A percentile compares a stretch with the other conserved stretches of the same genome.
phyloP scores from a whole-genome alignment of 2,113 vertebrate genomes.

The Myocastor coypus region DNA sequence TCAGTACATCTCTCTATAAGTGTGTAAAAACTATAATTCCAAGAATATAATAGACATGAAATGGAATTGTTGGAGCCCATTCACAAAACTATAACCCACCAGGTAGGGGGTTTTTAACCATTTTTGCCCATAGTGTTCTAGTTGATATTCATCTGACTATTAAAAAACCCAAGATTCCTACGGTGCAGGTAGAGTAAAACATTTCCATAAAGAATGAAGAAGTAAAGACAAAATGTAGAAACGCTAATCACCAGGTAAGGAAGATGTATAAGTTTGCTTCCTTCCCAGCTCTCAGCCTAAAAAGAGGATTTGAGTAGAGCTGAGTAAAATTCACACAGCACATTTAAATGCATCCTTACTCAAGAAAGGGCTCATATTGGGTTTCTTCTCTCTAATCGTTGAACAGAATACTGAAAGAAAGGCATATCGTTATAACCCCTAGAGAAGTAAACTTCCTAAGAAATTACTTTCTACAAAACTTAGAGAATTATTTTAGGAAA shows the following conservation, averaged over 20 bases:
- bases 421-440: slow-evolving; percentile 1
- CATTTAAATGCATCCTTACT: neutral
- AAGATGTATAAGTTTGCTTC: neutral
- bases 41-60: slow-evolving; percentile 17
- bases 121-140: neutral
- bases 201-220: neutral
- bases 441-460: slow-evolving; percentile 14
- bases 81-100: slow-evolving; percentile 16
- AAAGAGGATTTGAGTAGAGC: neutral
- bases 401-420: slow-evolving; percentile 5
- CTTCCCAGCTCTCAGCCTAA: neutral
- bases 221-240: slow-evolving; percentile 2
- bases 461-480: slow-evolving; percentile 58
- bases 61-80: neutral
- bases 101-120: neutral
- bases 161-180: neutral
- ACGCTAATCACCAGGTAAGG: neutral
- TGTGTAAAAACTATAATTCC: neutral
- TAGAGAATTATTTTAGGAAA: slow-evolving; percentile 63
- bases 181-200: neutral
- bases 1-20: neutral
- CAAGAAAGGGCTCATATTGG: neutral
- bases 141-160: neutral
- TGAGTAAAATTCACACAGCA: neutral
- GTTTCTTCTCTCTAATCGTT: slow-evolving; percentile 18